These are phyloP conservation scores for Antheraea pernyi DNA, from an alignment of 1,140 invertebrate genomes.

Conservation along the genomic window DNA sequence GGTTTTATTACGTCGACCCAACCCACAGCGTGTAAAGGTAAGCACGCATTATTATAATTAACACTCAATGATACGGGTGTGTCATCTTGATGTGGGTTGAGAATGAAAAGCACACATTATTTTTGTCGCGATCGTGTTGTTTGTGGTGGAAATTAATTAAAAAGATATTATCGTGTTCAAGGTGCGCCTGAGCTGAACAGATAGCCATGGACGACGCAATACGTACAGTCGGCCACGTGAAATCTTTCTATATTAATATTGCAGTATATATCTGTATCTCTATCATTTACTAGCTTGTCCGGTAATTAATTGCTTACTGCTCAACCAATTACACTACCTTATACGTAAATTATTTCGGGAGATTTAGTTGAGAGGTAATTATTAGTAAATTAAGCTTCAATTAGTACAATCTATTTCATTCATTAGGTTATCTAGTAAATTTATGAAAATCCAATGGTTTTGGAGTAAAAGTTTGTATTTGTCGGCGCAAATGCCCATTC, in stretches of 20 bases:
- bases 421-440: too few relatives aligned
- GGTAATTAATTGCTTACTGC: neutral
- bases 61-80: slow-evolving; percentile 38
- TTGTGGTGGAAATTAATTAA: slow-evolving; percentile 50
- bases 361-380: neutral
- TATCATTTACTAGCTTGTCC: neutral
- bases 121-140: slow-evolving; percentile 28
- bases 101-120: slow-evolving; percentile 36
- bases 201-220: slow-evolving; percentile 17
- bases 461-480: too few relatives aligned
- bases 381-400: too few relatives aligned
- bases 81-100: slow-evolving; percentile 25
- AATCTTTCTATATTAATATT: neutral
- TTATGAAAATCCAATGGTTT: too few relatives aligned
- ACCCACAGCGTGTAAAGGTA: neutral
- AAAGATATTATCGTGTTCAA: slow-evolving; percentile 48
- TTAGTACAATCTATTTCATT: too few relatives aligned
- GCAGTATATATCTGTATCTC: neutral
- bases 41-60: slow-evolving; percentile 4
- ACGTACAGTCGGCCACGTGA: neutral
- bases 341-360: neutral
- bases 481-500: too few relatives aligned
- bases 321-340: neutral
- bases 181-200: slow-evolving; percentile 40
- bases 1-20: neutral